Evolutionary conservation across 2,113 vertebrate genomes (phyloP), one percentile per base, ranked within the genome.

Genomic region (Struthidea cinerea): DNA sequence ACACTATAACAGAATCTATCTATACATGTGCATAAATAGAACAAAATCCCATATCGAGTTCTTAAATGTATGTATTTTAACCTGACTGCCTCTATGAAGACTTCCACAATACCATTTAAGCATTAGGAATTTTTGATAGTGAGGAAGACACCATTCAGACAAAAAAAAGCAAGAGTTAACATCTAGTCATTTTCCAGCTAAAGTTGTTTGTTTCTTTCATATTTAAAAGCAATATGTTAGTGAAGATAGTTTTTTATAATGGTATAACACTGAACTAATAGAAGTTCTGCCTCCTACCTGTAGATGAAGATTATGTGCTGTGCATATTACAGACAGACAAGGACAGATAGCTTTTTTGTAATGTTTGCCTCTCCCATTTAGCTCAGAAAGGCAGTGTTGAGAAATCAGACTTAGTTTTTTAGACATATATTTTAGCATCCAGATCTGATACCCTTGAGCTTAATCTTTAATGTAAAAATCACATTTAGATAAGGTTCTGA

Each of bases 31-130:
- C 37, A 57, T 9, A 55, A 59, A 50, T 4, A 52, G 16, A 90
- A 81, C 3, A 77, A 90, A 81, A 17, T 4, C 4, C 9, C 5
- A 9, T 32, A 13, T 4, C 0, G 1, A 42, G 20, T 56, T 84
- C 49, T 74, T 60, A 47, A 73, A 84, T 35, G 1, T 4, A 10
- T 16, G 20, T 50, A 13, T 69, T 24, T 49, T 76, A 68, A 52
- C 16, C 20, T 47, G 27, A 28, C 33, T 68, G 15, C 11, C 20
- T 84, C 14, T 41, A 8, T 41, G 35, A 87, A 91, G 20, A 28
- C 2, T 57, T 37, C 17, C 26, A 42, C 16, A 83, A 39, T 35
- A 9, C 7, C 28, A 14, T 67, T 75, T 79, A 67, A 80, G 13
- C 3, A 50, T 24, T 77, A 64, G 28, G 23, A 91, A 73, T 24